phyloP scores from a whole-genome alignment of 2,797 vertebrate species.

The Scolopax rusticola region DNA sequence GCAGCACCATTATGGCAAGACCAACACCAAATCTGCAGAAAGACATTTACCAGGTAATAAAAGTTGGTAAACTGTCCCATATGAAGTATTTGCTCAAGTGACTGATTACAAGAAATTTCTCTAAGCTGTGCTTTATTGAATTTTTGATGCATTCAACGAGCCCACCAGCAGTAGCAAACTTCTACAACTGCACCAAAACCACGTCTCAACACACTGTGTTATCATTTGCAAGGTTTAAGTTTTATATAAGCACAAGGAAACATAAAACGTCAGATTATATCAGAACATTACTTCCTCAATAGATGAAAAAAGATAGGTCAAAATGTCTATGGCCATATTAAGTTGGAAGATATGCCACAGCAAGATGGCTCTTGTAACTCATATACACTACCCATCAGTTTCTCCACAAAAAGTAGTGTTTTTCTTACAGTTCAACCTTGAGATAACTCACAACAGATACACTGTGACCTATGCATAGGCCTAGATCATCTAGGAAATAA shows the following conservation, averaged over 20 bases:
- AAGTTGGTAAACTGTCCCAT: background rate
- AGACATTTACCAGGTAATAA: slow-evolving; percentile 1
- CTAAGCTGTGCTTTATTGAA: background rate
- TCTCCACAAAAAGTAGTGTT: background rate
- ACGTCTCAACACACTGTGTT: background rate
- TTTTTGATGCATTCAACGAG: background rate
- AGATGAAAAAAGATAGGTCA: background rate
- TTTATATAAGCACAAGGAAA: background rate
- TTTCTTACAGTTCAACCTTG: background rate
- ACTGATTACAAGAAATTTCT: background rate
- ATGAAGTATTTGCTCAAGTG: background rate
- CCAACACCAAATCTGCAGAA: slow-evolving; percentile 90
- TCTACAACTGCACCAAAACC: background rate
- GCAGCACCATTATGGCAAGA: slow-evolving; percentile 87
- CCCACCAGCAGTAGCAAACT: background rate
- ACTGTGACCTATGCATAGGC: background rate
- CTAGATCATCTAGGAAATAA: background rate
- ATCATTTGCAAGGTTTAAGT: background rate
- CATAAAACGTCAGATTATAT: background rate
- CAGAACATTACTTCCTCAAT: background rate
- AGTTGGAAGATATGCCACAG: accelerated
- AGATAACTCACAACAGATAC: background rate
- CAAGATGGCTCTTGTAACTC: accelerated
- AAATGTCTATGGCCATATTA: background rate
- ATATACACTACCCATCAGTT: background rate